phyloP scores from a whole-genome alignment of 2,797 vertebrate species.

The Poeciliopsis turneri region DNA sequence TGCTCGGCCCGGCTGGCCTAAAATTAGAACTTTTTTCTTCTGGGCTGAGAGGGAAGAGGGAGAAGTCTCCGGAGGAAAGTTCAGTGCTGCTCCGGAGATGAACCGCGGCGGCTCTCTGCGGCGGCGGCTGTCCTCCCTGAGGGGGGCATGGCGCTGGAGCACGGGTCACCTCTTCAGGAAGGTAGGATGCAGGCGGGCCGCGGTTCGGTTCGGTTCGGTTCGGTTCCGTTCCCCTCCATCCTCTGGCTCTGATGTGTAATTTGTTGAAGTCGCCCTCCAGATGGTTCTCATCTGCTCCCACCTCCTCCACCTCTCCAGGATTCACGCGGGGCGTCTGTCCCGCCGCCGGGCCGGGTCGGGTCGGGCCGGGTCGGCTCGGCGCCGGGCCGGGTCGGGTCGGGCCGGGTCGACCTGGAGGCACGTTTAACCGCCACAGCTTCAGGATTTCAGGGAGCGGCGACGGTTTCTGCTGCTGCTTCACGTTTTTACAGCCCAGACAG shows the following conservation, averaged over 20 bases:
- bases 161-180: slow-evolving; percentile 83
- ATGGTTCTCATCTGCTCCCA: slow-evolving; percentile 83
- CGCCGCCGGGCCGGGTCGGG: background rate
- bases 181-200: slow-evolving; percentile 61
- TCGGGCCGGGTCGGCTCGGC: no score
- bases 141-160: slow-evolving; percentile 85
- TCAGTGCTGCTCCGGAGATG: slow-evolving; percentile 67
- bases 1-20: slow-evolving; percentile 60
- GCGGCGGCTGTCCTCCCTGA: slow-evolving; percentile 80
- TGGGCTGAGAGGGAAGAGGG: slow-evolving; percentile 46
- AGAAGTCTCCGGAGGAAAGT: slow-evolving; percentile 48
- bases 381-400: background rate
- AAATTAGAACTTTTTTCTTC: slow-evolving; percentile 68
- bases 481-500: slow-evolving; percentile 22
- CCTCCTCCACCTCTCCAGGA: slow-evolving; percentile 16
- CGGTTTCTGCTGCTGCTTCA: background rate
- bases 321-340: background rate
- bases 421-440: background rate
- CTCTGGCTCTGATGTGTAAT: slow-evolving; percentile 75
- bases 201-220: background rate
- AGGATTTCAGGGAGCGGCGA: background rate
- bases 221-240: slow-evolving; percentile 6
- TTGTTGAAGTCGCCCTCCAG: slow-evolving; percentile 82
- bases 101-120: slow-evolving; percentile 78
- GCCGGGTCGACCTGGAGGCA: background rate